phyloP scores from a whole-genome alignment of 1,140 invertebrate species.

The Littorina saxatilis region DNA sequence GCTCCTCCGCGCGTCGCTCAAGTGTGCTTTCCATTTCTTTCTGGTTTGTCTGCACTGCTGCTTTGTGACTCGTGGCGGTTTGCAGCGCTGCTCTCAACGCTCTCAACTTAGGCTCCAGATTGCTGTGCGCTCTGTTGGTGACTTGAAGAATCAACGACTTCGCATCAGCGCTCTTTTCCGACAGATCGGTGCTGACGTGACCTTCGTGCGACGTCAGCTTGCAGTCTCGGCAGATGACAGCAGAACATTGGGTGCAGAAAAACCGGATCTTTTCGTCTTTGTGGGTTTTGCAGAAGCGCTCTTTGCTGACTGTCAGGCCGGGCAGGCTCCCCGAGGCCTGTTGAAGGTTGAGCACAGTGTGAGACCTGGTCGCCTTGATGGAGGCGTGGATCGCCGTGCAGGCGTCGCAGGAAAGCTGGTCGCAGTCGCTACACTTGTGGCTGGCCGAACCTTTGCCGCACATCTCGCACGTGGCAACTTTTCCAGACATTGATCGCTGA shows the following conservation, averaged over 20 bases:
- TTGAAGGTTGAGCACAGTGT: conserved; percentile 23
- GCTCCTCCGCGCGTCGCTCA: neutral
- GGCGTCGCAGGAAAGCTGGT: conserved; percentile 29
- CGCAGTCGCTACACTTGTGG: conserved; percentile 27
- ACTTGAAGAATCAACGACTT: neutral
- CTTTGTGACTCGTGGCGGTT: neutral
- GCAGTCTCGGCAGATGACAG: conserved; percentile 37
- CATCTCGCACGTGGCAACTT: neutral
- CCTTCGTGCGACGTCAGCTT: conserved; percentile 37
- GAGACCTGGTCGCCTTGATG: conserved; percentile 18
- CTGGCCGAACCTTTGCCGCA: neutral
- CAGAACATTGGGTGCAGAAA: conserved; percentile 27
- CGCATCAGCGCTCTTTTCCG: neutral
- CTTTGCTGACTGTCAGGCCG: neutral
- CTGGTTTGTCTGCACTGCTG: neutral
- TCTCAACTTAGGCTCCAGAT: conserved; percentile 1
- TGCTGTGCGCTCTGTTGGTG: neutral
- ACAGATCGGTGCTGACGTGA: conserved; percentile 27
- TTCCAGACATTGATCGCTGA: neutral
- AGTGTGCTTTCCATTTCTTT: neutral
- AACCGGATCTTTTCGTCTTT: conserved; percentile 26
- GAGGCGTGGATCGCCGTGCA: conserved; percentile 28
- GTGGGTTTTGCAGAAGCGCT: conserved; percentile 32
- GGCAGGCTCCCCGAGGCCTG: neutral
- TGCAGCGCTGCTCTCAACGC: neutral